Evolutionary conservation across 2,113 vertebrate genomes (phyloP), one percentile per base, ranked within the genome.

Genomic region (Channa maculata): DNA sequence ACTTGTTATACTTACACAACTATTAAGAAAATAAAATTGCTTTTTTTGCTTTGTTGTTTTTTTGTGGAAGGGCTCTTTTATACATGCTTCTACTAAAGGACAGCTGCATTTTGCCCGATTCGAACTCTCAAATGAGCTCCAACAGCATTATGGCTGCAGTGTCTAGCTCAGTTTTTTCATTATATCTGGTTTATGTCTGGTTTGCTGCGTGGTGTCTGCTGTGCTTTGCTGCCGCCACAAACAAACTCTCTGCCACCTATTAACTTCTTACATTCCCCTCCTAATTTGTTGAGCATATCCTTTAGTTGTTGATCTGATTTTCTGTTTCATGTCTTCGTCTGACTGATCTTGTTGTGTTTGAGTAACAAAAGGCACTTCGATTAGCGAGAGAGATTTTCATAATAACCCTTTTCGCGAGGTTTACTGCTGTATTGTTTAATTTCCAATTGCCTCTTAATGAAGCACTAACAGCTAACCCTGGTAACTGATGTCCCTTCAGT

Each of bases 371-470:
- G 33, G 8, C 60, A 10, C 55, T 73, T 57, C n/a, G 41, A 37
- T 77, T 57, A 73, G 64, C 7, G 36, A 13, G 46, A 36, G 49
- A 57, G 55, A 57, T 76, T 84, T 88, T 67, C 57, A 71, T 61
- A 46, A 79, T 74, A 80, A 72, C 55, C 64, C 3, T 72, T 64
- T 58, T 53, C 53, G 50, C 69, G 33, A 37, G 6, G 45, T 74
- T 79, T 53, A 59, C 49, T 58, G 51, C 76, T 49, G 37, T 62
- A 75, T 72, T 80, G 10, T 82, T 79, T 52, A 12, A 64, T 80
- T 86, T 79, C 37, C 14, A 74, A 49, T 55, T 55, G 48, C 41
- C 14, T 79, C 59, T 71, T 87, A 82, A 83, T 60, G 75, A 86
- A 81, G 53, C 38, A 2, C 67, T 63, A 66, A 50, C 72, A 41